A percentile compares a stretch with the other conserved stretches of the same genome.
Evolutionary conservation across 2,797 vertebrate species (phyloP).

Genomic region (Pteronotus mesoamericanus): DNA sequence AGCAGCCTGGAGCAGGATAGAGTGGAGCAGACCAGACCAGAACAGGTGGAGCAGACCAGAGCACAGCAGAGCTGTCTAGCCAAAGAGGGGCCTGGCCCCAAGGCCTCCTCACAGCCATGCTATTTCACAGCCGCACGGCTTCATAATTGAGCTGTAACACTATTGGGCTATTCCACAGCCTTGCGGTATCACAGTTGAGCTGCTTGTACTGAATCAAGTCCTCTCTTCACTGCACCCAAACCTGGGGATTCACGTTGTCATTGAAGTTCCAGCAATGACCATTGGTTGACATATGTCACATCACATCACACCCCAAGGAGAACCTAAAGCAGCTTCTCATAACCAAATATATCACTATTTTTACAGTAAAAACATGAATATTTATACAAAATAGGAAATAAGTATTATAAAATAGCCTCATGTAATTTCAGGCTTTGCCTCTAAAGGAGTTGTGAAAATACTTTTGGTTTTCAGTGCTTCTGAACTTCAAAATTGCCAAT

Average conservation of each 20-base stretch:
- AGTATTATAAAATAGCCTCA: not conserved
- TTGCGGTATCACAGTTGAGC: not conserved
- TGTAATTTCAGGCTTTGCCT: not conserved
- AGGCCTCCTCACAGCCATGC: not conserved
- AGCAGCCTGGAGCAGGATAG: not conserved
- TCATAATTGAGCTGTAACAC: not conserved
- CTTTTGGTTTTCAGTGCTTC: constrained; percentile 1
- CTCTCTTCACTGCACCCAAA: not conserved
- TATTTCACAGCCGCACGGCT: not conserved
- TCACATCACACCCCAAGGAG: not conserved
- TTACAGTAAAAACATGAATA: constrained; percentile 20
- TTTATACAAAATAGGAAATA: not conserved
- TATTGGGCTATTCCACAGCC: not conserved
- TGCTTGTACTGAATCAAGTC: not conserved
- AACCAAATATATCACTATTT: not conserved
- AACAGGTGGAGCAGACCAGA: not conserved
- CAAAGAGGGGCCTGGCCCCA: not conserved
- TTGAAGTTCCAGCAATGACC: not conserved
- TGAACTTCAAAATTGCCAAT: not conserved
- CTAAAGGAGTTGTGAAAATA: not conserved
- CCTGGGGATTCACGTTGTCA: not conserved
- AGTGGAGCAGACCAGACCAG: too few relatives aligned
- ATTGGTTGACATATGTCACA: not conserved
- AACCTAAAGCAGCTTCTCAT: not conserved
- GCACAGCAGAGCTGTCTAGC: not conserved